Evolutionary conservation across 2,113 vertebrate species (phyloP).

Genomic region (Cervus canadensis): DNA sequence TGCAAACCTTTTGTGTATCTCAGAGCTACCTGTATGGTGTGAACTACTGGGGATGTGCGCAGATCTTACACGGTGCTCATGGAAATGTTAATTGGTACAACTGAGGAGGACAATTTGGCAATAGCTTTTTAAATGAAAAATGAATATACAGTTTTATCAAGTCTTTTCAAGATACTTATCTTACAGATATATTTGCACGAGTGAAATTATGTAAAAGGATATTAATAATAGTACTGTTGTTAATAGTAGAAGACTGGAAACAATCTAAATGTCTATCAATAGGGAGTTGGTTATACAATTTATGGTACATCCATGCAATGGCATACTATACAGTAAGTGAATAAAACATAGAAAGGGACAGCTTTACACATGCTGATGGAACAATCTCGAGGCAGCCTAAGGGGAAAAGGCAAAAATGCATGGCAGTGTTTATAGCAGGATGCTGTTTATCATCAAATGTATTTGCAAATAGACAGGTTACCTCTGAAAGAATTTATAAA

Average conservation of each 20-base stretch:
- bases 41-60: background rate
- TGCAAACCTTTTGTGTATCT: background rate
- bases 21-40: background rate
- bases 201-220: background rate
- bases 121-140: background rate
- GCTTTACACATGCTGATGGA: background rate
- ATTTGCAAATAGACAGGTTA: background rate
- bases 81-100: background rate
- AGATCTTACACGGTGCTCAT: background rate
- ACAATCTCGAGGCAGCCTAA: background rate
- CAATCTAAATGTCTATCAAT: background rate
- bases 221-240: background rate
- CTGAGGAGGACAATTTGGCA: background rate
- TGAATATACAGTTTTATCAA: background rate
- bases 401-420: background rate
- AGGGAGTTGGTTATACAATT: background rate
- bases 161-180: background rate
- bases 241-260: background rate
- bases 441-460: background rate
- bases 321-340: background rate
- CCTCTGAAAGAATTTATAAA: background rate
- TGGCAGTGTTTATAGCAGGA: background rate
- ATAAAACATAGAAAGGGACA: background rate
- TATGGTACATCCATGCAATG: background rate
- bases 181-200: background rate